Evolutionary conservation across 2,113 vertebrate genomes (phyloP), one percentile per base, ranked within the genome.

Genomic region (Chaetodon trifascialis): DNA sequence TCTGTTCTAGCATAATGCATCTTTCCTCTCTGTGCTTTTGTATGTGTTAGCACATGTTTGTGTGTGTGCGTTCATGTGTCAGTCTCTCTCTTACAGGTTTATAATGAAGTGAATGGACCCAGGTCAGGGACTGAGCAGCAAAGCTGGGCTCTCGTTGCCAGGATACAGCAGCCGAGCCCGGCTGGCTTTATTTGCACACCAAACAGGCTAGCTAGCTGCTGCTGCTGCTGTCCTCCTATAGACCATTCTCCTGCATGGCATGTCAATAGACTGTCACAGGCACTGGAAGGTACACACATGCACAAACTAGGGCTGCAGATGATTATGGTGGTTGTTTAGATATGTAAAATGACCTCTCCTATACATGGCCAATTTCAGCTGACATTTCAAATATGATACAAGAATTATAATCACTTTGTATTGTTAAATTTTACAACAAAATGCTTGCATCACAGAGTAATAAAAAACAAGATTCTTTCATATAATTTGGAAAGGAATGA

Each of bases 21-120:
- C 73, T 70, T 66, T 75, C 36, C 68, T 70, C n/a, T 80, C 40
- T 9, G 58, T 10, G 21, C 64, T 16, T 60, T 66, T 82, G 58
- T 76, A 49, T 82, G 79, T 64, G 66, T 82, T 47, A 36, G 44
- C 59, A 23, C 19, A 46, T 72, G 54, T 70, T 47, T 80, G 42
- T 82, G 56, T 78, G 55, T 38, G 59, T 74, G 49, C 79, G 55
- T 70, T 91, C 71, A 36, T 86, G 89, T 93, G 83, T 95, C 94
- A 8, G 93, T 88, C 89, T 92, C 91, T 94, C 89, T 93, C 90
- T 86, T 92, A 88, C 91, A 88, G 95, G 72, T 94, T 92, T 89
- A 92, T 96, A 96, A 96, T 95, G 94, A 97, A 95, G 95, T 95
- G 93, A 95, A 95, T 96, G 90, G 94, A 90, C 90, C 90, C 94